Evolutionary conservation across 2,888 invertebrate genomes (phyloP), one percentile per base, ranked within the genome.

Genomic region (Phanerotoma sp.): DNA sequence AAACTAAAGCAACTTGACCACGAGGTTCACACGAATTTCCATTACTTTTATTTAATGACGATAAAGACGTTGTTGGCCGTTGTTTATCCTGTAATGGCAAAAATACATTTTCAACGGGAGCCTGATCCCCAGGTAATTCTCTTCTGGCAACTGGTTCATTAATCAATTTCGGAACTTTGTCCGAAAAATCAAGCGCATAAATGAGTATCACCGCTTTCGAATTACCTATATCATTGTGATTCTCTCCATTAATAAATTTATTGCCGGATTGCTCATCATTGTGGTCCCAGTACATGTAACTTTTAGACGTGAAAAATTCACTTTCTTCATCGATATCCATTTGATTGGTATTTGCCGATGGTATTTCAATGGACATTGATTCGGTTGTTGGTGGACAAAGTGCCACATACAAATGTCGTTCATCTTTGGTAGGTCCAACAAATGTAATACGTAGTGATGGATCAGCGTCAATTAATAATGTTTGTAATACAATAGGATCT

Each of bases 1-100:
- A 88, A 11, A 91, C 88, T 38, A 88, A 80, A 11, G 90, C 87
- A 51, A 88, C 84, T 38, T 88, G 83, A 44, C 87, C 80, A 16
- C 60, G 55, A 1, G 73, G 71, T 50, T 65, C 66, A 42, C 61
- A 62, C 38, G 60, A 15, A 44, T 20, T 54, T 18, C 42, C 22
- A 13, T 35, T 57, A 9, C 56, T 56, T 22, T 46, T 53, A 38
- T 10, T 38, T 45, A 20, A 18, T 11, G 25, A 54, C 49, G 20
- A 18, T n/a, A n/a, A n/a, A n/a, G n/a, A n/a, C n/a, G n/a, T n/a
- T n/a, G n/a, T n/a, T n/a, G 21, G 47, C 46, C 66, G 63, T 11
- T 64, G 61, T 38, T 71, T 73, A 3, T 75, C 76, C 44, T 73
- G 71, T 20, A 79, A 72, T 1, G 90, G 89, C 62, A 91, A 75